phyloP scores from a whole-genome alignment of 2,888 invertebrate species.

The Eristalis intricaria region DNA sequence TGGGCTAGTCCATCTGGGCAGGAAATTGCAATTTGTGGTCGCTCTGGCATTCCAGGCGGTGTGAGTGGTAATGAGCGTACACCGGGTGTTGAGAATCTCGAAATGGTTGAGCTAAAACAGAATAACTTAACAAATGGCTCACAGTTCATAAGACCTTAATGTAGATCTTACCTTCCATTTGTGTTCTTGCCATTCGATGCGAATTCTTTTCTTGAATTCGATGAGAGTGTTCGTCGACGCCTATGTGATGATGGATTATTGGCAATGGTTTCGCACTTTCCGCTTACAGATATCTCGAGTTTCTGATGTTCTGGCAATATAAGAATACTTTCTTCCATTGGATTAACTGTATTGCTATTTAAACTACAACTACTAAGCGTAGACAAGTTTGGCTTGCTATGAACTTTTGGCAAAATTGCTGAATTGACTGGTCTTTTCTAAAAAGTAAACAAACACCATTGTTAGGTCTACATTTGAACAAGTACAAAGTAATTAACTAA shows the following conservation, averaged over 20 bases:
- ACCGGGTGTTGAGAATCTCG: conserved; percentile 78
- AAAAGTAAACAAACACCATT: conserved; percentile 1
- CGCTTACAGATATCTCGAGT: conserved; percentile 77
- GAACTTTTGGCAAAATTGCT: conserved; percentile 79
- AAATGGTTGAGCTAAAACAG: conserved; percentile 74
- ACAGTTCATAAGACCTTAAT: neutral
- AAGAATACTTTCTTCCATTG: conserved; percentile 78
- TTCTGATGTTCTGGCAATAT: conserved; percentile 78
- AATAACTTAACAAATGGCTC: neutral
- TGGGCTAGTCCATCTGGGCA: conserved; percentile 81
- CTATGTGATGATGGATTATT: conserved; percentile 74
- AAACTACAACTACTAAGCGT: conserved; percentile 62
- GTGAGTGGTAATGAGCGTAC: conserved; percentile 82
- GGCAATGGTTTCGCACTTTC: conserved; percentile 75
- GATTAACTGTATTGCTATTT: conserved; percentile 65
- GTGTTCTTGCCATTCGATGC: conserved; percentile 74
- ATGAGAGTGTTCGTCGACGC: conserved; percentile 78
- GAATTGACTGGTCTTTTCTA: conserved; percentile 68
- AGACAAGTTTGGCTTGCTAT: conserved; percentile 75
- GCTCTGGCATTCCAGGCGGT: conserved; percentile 82
- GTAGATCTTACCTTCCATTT: conserved; percentile 75
- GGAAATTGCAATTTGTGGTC: conserved; percentile 78
- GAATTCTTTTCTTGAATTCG: conserved; percentile 77
- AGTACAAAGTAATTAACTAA: neutral
- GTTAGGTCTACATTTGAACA: neutral